Base-by-base conservation (phyloP, 2,797 vertebrate genomes). In the Microctenopoma stevenorrisi region DNA sequence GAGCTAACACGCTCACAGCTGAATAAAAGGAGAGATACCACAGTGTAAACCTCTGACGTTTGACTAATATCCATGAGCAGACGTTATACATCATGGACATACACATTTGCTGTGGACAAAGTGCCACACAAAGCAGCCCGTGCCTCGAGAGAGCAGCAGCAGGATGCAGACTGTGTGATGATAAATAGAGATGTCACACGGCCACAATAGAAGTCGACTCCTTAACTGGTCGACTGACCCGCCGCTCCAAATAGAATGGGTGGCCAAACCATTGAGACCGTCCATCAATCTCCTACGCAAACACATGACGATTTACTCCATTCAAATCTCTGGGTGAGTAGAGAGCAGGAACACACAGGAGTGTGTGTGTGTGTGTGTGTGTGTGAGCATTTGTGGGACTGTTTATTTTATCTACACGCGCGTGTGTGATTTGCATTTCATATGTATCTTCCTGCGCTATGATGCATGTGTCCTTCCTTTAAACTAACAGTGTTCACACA, bases 151-250 rank as follows among this genome's bases (percentile, higher is more conserved):
- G 44, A 56, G 66, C 55, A 56, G 66, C 64, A 72, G 79, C 66
- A 68, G 82, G 84, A 84, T 66, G 63, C 72, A 84, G 80, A 43
- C 43, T 54, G 83, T 54, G 60, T 62, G 63, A 78, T 85, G 89
- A 90, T 89, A 78, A 92, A 92, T 89, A 77, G 86, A 85, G 81
- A 90, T 72, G 89, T 90, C 89, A 89, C 48, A 64, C 33, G 69
- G 74, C 70, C 87, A 91, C 89, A 91, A 86, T 76, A 74, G 71
- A 88, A 83, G 79, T 77, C 47, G 79, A 68, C 74, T 76, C 78
- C 73, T 83, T 80, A 86, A 88, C 88, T 80, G 86, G 73, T 63
- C 48, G 56, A 78, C 77, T 85, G 89, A 91, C 88, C 88, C 30
- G 79, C 75, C 47, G 58, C 51, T 86, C 71, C 74, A 71, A 89